Conservation (phyloP, 1,140 invertebrate species). For the Linepithema humile region DNA sequence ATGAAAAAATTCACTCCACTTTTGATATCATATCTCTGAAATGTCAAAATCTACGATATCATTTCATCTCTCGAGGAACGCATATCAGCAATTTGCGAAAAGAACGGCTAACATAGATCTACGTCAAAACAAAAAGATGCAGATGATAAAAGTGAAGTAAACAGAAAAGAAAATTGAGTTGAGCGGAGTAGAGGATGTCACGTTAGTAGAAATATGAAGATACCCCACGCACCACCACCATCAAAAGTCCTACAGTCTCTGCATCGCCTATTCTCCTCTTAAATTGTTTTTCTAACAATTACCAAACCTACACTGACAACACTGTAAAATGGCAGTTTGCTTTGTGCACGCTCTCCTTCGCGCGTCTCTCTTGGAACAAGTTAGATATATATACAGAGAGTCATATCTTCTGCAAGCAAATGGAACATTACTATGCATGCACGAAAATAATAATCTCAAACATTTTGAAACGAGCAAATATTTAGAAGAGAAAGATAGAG, state of each 20-base stretch:
- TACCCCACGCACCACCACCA: conserved; percentile 77
- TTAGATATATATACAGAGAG: conserved; percentile 22
- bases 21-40: too few relatives aligned
- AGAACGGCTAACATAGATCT: conserved; percentile 18
- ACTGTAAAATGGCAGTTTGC: conserved; percentile 40
- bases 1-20: background rate
- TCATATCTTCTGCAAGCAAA: conserved; percentile 65
- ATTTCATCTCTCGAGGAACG: background rate
- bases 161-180: conserved; percentile 44
- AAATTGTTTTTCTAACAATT: conserved; percentile 85
- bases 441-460: conserved; percentile 8
- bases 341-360: conserved; percentile 45
- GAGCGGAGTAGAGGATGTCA: conserved; percentile 50
- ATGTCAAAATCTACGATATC: background rate
- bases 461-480: background rate
- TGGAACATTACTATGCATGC: conserved; percentile 52
- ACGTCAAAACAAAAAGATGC: conserved; percentile 41
- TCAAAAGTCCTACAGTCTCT: conserved; percentile 63
- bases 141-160: conserved; percentile 20
- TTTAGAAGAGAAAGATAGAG: background rate
- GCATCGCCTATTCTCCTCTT: conserved; percentile 63
- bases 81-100: conserved; percentile 44
- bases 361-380: conserved; percentile 29
- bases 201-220: conserved; percentile 60
- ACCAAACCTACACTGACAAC: conserved; percentile 49